Evolutionary conservation across 2,888 invertebrate genomes (phyloP).

Genomic region (Mesorhabditis belari): DNA sequence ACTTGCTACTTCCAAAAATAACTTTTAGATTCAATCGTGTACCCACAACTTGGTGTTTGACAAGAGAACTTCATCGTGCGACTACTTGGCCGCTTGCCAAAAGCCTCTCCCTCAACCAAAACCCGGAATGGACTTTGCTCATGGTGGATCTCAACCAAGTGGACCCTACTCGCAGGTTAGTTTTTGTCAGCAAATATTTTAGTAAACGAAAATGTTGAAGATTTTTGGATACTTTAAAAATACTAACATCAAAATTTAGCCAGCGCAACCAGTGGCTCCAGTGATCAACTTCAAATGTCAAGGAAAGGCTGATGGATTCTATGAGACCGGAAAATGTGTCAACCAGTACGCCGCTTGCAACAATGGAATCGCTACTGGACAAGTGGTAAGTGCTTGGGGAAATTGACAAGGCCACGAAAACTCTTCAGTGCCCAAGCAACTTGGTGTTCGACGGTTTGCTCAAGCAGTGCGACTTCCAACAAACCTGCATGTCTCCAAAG

Average conservation of each 20-base stretch:
- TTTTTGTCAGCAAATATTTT: too few species aligned
- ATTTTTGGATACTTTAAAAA: too few species aligned
- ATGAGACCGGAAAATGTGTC: constrained; percentile 13
- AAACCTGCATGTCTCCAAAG: constrained; percentile 8
- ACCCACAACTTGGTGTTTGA: constrained; percentile 13
- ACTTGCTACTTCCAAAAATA: not conserved
- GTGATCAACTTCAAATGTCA: constrained; percentile 19
- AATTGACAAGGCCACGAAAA: too few species aligned
- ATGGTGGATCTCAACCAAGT: not conserved
- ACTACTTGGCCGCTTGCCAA: constrained; percentile 16
- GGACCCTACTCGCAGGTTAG: not conserved
- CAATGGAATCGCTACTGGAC: not conserved
- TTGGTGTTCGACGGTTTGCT: constrained; percentile 14
- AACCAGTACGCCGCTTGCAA: constrained; percentile 12
- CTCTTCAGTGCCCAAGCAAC: constrained; percentile 11
- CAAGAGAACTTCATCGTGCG: constrained; percentile 15
- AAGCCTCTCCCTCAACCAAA: not conserved
- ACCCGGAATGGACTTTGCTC: not conserved
- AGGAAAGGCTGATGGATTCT: constrained; percentile 12
- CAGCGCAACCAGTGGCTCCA: not conserved
- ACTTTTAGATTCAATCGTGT: constrained; percentile 9
- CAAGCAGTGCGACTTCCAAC: constrained; percentile 15
- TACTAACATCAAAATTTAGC: not conserved
- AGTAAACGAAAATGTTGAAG: too few species aligned
- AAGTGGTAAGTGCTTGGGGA: too few species aligned